Conservation (phyloP, 1,140 invertebrate genomes). For the Bombus pyrosoma region DNA sequence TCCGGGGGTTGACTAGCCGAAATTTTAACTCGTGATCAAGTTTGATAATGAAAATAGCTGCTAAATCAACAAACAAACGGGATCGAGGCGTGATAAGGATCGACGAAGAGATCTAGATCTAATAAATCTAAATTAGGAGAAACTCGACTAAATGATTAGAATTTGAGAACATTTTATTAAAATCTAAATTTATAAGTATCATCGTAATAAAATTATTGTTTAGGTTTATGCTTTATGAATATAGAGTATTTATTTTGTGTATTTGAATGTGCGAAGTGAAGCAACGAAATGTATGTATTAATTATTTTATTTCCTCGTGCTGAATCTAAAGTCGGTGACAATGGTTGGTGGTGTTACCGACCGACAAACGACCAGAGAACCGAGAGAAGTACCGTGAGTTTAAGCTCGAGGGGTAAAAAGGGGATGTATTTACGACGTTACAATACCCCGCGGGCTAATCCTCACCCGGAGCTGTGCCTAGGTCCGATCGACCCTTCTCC, state of each 20-base stretch:
- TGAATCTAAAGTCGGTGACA: slow-evolving; percentile 58
- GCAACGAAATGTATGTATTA: neutral
- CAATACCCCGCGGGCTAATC: slow-evolving; percentile 82
- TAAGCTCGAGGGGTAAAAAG: slow-evolving; percentile 70
- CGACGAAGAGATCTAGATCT: slow-evolving; percentile 27
- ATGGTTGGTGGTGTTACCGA: slow-evolving; percentile 71
- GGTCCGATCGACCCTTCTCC: slow-evolving; percentile 67
- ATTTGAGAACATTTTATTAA: neutral
- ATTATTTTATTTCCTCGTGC: slow-evolving; percentile 41
- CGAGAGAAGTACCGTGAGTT: slow-evolving; percentile 41
- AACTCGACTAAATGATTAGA: neutral
- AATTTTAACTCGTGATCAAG: slow-evolving; percentile 58
- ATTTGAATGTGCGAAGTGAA: neutral
- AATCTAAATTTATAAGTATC: neutral
- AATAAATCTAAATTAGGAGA: neutral
- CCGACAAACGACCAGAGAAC: slow-evolving; percentile 49
- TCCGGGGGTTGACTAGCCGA: neutral
- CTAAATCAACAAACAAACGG: slow-evolving; percentile 5
- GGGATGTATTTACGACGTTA: slow-evolving; percentile 82
- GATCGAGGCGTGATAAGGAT: slow-evolving; percentile 17
- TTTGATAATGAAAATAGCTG: slow-evolving; percentile 51
- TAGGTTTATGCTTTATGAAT: neutral
- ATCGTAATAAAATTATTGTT: neutral
- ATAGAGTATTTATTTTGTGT: neutral
- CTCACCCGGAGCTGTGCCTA: slow-evolving; percentile 72